Base-by-base conservation (phyloP, 2,113 vertebrate species). In the Cyprinodon brontotheroides region DNA sequence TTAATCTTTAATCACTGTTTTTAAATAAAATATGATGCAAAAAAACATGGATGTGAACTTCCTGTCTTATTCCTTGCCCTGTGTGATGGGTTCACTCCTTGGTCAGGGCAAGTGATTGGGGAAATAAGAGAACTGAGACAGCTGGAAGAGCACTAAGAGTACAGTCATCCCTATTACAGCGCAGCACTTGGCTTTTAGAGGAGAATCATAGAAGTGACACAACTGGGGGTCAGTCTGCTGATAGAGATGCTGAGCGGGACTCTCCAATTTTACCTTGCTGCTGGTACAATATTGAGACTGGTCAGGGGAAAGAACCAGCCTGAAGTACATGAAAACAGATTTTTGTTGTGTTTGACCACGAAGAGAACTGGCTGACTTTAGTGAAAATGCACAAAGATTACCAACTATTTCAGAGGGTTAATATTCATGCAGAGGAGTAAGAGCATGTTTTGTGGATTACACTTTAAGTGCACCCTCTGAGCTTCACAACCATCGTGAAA, bases 1-100 rank as follows among this genome's bases (percentile, higher is more conserved):
- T 82, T 78, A 89, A 93, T 82, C 77, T 92, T 91, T 90, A 86
- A 88, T 91, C 70, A 72, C 12, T 61, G 15, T 82, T 84, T 83
- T 85, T 86, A 80, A 85, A 90, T 89, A 86, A 91, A 87, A 90
- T 40, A 87, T 88, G 75, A 70, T 68, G 79, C 72, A 74, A 81
- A 74, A 81, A 74, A 80, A 68, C 29, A 15, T 47, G 69, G 69
- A 80, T 65, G 59, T 87, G 79, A 89, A 89, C 89, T 82, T 68
- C 29, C 64, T 48, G 82, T 85, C 72, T 62, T 53, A 70, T 65
- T 65, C 37, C 38, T 74, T 72, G 66, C 75, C 40, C 60, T 47
- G 68, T 67, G 17, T 57, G 37, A 74, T 76, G 75, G 78, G 76
- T 83, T 89, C 70, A 86, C 69, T 80, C 75, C 53, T 62, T 59